Evolutionary conservation across 2,113 vertebrate genomes (phyloP).

Genomic region (Crotalus viridis): DNA sequence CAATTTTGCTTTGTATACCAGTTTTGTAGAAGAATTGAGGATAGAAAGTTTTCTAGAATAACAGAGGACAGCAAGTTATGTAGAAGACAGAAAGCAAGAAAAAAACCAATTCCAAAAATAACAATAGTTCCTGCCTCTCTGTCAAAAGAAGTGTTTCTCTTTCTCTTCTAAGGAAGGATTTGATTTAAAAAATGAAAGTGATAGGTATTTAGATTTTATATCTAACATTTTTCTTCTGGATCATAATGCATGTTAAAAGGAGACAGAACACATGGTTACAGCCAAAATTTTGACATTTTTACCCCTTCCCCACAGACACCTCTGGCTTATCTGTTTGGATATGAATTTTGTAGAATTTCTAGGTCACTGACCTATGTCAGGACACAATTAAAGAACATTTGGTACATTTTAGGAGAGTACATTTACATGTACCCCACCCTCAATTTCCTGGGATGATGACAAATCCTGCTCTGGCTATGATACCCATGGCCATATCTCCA

Average conservation of each 20-base stretch:
- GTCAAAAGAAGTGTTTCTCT: not conserved
- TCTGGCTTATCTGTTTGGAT: not conserved
- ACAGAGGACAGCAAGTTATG: not conserved
- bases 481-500: constrained; percentile 48
- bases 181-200: not conserved
- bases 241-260: not conserved
- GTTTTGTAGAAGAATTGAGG: not conserved
- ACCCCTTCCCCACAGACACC: not conserved
- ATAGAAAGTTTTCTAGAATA: not conserved
- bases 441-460: not conserved
- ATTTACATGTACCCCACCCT: not conserved
- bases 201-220: not conserved
- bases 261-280: not conserved
- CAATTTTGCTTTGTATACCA: not conserved
- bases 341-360: not conserved
- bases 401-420: not conserved
- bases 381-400: not conserved
- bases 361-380: not conserved
- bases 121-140: not conserved
- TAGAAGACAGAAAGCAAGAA: not conserved
- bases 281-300: not conserved
- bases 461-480: constrained; percentile 21
- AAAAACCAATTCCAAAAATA: not conserved
- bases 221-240: not conserved
- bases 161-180: not conserved